These are phyloP conservation scores for Hemicordylus capensis DNA, from an alignment of 2,113 vertebrate genomes.

Conservation along the genomic window DNA sequence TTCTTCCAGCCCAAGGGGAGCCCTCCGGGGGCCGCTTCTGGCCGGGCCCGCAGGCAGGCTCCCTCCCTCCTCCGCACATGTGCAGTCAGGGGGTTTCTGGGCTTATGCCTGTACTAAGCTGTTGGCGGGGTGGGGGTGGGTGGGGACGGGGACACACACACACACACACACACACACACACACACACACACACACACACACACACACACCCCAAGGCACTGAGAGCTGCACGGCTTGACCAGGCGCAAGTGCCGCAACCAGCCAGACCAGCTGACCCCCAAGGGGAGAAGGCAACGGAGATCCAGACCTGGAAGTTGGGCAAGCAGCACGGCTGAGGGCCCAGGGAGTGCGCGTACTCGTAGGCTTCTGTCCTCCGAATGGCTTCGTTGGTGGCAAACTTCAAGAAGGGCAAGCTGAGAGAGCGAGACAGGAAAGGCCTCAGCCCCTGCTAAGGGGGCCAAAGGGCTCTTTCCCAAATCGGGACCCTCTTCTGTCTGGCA, in stretches of 20 bases:
- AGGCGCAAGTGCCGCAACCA: background rate
- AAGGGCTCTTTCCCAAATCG: no score
- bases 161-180: no score
- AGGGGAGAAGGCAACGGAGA: background rate
- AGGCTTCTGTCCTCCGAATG: slow-evolving; percentile 95
- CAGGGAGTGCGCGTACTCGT: slow-evolving; percentile 93
- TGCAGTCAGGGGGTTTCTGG: no score
- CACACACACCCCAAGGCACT: no score
- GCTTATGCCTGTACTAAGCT: no score
- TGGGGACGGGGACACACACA: no score
- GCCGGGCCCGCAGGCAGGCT: no score
- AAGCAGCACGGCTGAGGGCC: slow-evolving; percentile 84
- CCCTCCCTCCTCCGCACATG: background rate
- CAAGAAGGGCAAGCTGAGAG: slow-evolving; percentile 82
- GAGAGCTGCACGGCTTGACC: background rate
- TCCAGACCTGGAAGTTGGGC: slow-evolving; percentile 90
- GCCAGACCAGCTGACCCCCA: background rate
- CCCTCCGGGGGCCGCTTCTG: no score
- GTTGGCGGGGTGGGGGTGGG: no score
- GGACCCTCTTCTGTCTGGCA: no score
- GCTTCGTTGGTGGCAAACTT: slow-evolving; percentile 94
- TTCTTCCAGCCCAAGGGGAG: background rate
- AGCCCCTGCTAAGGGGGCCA: no score
- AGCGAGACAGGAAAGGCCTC: slow-evolving; percentile 10
- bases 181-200: no score